phyloP scores from a whole-genome alignment of 2,888 invertebrate species.

The Pterobdella sp. region DNA sequence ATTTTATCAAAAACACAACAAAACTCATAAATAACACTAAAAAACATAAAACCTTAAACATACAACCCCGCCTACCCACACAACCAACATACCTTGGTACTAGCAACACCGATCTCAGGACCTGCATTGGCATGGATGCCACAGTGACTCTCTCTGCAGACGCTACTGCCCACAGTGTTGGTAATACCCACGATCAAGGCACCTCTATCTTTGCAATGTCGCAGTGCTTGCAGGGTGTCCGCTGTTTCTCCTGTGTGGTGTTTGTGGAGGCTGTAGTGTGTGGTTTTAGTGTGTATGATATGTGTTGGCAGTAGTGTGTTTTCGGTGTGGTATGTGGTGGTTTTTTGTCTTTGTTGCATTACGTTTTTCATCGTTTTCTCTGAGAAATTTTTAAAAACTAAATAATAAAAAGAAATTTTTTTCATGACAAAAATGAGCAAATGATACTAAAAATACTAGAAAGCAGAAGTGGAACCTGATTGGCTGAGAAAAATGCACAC shows the following conservation, averaged over 20 bases:
- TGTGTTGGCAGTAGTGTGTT: too few species aligned
- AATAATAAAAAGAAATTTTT: background rate
- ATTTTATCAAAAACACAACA: too few species aligned
- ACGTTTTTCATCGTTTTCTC: too few species aligned
- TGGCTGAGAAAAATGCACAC: constrained; percentile 99
- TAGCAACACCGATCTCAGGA: constrained; percentile 98
- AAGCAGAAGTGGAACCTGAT: constrained; percentile 61
- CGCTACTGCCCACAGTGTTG: constrained; percentile 96
- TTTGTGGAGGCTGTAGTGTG: too few species aligned
- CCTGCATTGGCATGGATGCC: constrained; percentile 99
- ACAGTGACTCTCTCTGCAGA: constrained; percentile 96
- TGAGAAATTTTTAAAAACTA: too few species aligned
- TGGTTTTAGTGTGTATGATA: background rate
- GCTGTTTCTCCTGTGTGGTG: constrained; percentile 78
- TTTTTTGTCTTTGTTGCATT: too few species aligned
- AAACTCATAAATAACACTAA: background rate
- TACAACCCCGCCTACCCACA: background rate
- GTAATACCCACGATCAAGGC: constrained; percentile 96
- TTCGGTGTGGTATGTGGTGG: background rate
- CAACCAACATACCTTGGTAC: constrained; percentile 67
- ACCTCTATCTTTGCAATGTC: constrained; percentile 91
- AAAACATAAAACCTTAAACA: background rate
- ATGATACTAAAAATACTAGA: background rate
- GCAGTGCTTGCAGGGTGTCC: constrained; percentile 80
- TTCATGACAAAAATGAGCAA: background rate